Conservation (phyloP, 2,888 invertebrate genomes). For the Dynastes tityus region DNA sequence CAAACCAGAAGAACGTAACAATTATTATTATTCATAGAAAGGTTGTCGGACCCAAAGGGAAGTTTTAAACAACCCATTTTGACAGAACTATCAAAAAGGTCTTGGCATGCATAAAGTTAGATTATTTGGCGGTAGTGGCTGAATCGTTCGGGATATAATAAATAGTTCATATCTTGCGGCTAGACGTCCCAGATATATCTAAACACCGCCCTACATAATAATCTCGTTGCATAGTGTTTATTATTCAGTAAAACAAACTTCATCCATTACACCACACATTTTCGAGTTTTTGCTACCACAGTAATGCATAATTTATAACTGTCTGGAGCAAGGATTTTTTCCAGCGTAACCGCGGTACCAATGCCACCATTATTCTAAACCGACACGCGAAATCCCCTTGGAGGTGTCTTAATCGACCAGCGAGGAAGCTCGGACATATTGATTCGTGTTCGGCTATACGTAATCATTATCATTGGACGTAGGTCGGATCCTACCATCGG, state of each 20-base stretch:
- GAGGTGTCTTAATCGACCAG: constrained; percentile 22
- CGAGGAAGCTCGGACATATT: constrained; percentile 10
- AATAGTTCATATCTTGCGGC: no score
- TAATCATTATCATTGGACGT: constrained; percentile 25
- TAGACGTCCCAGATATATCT: no score
- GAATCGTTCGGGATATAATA: no score
- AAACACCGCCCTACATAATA: no score
- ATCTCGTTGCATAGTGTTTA: neutral
- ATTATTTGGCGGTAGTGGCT: no score
- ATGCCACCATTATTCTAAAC: constrained; percentile 10
- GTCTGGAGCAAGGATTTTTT: constrained; percentile 9
- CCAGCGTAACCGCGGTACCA: neutral
- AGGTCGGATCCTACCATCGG: neutral
- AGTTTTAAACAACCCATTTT: no score
- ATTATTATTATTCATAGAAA: no score
- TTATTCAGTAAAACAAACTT: constrained; percentile 5
- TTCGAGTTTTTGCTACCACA: neutral
- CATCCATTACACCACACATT: neutral
- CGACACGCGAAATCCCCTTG: constrained; percentile 23
- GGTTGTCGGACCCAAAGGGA: no score
- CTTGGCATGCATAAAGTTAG: no score
- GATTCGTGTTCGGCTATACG: constrained; percentile 38
- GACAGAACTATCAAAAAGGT: no score
- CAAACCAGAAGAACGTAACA: no score
- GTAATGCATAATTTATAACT: constrained; percentile 15